Evolutionary conservation across 2,888 invertebrate genomes (phyloP).

Genomic region (Lamproptera curius): DNA sequence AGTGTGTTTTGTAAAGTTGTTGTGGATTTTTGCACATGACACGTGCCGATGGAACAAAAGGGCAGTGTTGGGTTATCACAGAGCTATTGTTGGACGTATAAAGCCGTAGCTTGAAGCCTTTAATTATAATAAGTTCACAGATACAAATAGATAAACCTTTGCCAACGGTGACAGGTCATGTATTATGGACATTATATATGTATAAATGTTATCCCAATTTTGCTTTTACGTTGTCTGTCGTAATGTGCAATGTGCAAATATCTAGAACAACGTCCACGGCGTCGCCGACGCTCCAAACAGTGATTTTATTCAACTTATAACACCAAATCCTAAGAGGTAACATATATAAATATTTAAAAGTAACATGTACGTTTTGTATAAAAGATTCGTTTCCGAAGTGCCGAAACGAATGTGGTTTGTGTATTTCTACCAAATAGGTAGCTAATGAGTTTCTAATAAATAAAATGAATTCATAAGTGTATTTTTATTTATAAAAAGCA

Average conservation of each 20-base stretch:
- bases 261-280: background rate
- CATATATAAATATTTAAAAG: constrained; percentile 2
- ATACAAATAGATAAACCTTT: background rate
- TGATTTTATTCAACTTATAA: background rate
- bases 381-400: constrained; percentile 37
- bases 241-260: constrained; percentile 5
- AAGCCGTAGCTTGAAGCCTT: no score
- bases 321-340: background rate
- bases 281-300: background rate
- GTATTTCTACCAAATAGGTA: constrained; percentile 52
- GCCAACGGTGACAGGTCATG: background rate
- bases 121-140: background rate
- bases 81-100: no score
- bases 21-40: constrained; percentile 8
- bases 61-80: no score
- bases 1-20: background rate
- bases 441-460: constrained; percentile 61
- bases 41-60: no score
- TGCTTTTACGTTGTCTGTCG: background rate
- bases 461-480: constrained; percentile 35
- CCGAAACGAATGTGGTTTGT: constrained; percentile 37
- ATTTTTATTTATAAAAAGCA: constrained; percentile 19
- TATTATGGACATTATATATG: no score
- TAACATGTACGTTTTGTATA: constrained; percentile 18
- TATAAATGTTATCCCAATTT: no score